These are phyloP conservation scores for Protobothrops flavoviridis DNA, from an alignment of 2,113 vertebrate genomes.

Conservation along the genomic window DNA sequence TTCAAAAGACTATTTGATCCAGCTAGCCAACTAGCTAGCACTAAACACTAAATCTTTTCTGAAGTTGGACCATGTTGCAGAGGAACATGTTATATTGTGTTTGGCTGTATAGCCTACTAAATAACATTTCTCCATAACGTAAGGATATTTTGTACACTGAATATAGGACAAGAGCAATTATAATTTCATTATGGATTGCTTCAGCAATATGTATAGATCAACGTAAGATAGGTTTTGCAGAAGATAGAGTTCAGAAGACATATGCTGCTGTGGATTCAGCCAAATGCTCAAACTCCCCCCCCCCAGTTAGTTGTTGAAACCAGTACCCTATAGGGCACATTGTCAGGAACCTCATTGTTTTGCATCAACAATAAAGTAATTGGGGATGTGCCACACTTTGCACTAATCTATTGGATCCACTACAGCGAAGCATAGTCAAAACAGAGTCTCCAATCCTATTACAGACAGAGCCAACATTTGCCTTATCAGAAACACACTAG, in stretches of 20 bases:
- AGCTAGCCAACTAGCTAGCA: not conserved
- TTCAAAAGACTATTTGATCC: not conserved
- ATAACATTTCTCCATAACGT: not conserved
- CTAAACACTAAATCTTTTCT: not conserved
- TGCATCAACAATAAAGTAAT: not conserved
- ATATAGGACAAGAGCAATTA: not conserved
- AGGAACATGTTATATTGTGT: not conserved
- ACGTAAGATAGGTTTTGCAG: too few species aligned
- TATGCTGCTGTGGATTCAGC: not conserved
- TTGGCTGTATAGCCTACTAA: not conserved
- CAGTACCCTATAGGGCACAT: not conserved
- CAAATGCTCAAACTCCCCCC: not conserved
- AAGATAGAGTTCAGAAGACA: not conserved
- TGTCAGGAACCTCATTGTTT: not conserved
- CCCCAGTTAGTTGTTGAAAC: not conserved
- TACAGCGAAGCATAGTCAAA: not conserved
- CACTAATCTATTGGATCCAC: not conserved
- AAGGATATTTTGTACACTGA: not conserved
- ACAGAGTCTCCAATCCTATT: not conserved
- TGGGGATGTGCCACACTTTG: not conserved
- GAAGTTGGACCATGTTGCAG: not conserved
- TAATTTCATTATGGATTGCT: not conserved
- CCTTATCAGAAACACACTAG: not conserved
- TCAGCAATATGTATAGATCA: not conserved
- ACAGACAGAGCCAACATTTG: not conserved